phyloP scores from a whole-genome alignment of 2,888 invertebrate genomes.

The Hydrotaea diabolus region DNA sequence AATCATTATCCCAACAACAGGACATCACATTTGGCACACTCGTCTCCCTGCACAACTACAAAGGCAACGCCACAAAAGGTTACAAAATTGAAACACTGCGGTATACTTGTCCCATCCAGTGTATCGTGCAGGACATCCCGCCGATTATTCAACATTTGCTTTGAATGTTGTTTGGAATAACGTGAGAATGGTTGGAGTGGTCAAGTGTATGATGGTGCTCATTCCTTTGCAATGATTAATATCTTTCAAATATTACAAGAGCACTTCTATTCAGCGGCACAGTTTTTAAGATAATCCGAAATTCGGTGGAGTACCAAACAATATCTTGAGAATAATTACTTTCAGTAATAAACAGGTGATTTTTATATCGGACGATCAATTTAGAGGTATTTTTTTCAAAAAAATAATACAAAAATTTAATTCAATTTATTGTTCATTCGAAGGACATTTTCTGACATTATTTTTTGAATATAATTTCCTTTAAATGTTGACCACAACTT shows the following conservation, averaged over 20 bases:
- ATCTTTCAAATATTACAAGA: neutral
- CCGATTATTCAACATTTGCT: neutral
- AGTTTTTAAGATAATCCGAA: too few relatives aligned
- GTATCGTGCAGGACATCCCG: conserved; percentile 11
- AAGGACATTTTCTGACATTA: too few relatives aligned
- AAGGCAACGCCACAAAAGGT: conserved; percentile 27
- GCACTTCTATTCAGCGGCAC: too few relatives aligned
- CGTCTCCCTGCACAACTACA: conserved; percentile 1
- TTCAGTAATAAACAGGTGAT: too few relatives aligned
- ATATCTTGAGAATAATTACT: too few relatives aligned
- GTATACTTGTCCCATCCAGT: conserved; percentile 4
- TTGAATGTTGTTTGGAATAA: conserved; percentile 36
- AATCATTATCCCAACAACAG: conserved; percentile 77
- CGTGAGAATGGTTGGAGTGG: conserved; percentile 17
- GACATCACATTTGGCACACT: conserved; percentile 69
- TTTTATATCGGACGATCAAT: too few relatives aligned
- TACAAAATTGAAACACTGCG: conserved; percentile 42
- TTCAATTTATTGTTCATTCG: too few relatives aligned
- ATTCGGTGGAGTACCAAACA: too few relatives aligned
- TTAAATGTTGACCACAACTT: too few relatives aligned
- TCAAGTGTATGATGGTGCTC: conserved; percentile 28
- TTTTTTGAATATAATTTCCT: too few relatives aligned
- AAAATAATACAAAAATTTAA: too few relatives aligned
- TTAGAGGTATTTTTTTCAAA: too few relatives aligned
- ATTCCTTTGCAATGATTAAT: conserved; percentile 44